Conservation (phyloP, 2,888 invertebrate genomes). For the Cheilosia pagana region DNA sequence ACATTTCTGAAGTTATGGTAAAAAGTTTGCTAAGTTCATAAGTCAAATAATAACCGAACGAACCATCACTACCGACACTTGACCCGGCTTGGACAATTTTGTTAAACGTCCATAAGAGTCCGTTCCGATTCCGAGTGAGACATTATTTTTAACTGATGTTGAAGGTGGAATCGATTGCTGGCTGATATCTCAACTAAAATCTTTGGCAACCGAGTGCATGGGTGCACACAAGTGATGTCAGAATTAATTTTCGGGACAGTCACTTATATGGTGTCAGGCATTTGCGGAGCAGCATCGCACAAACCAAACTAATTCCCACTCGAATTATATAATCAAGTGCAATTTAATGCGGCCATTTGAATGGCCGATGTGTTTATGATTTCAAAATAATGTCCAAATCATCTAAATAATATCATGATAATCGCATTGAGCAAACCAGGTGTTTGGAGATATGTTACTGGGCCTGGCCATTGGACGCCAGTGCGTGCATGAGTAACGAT, state of each 20-base stretch:
- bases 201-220: slow-evolving; percentile 1
- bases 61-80: not conserved
- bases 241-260: slow-evolving; percentile 23
- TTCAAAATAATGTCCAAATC: slow-evolving; percentile 53
- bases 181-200: not conserved
- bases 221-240: slow-evolving; percentile 5
- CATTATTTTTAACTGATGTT: too few species aligned
- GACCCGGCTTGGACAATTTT: too few species aligned
- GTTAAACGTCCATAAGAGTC: too few species aligned
- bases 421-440: slow-evolving; percentile 29
- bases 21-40: not conserved
- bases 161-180: too few species aligned
- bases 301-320: slow-evolving; percentile 51
- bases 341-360: slow-evolving; percentile 55
- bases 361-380: slow-evolving; percentile 51
- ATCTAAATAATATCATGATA: slow-evolving; percentile 51
- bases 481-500: too few species aligned
- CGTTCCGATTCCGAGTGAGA: too few species aligned
- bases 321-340: slow-evolving; percentile 43
- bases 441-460: slow-evolving; percentile 12
- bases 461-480: not conserved
- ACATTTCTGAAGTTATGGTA: not conserved
- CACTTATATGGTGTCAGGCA: slow-evolving; percentile 9
- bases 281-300: slow-evolving; percentile 41
- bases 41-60: not conserved